Conservation (phyloP, 2,888 invertebrate genomes). For the Nomada goodeniana region DNA sequence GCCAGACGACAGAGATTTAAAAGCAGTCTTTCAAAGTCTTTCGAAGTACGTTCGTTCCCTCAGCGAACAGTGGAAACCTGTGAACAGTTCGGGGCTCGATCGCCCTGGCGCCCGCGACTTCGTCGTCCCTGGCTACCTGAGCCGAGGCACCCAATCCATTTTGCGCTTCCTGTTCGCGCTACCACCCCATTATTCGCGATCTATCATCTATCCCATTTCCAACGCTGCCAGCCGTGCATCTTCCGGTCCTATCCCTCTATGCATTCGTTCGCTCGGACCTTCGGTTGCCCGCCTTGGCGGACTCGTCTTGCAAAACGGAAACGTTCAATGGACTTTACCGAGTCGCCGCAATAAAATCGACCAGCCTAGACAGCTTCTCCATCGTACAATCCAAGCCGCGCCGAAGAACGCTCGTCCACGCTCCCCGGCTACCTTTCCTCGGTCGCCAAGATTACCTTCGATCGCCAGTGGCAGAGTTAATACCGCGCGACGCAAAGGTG, state of each 20-base stretch:
- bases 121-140: slow-evolving; percentile 72
- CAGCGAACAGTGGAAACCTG: background rate
- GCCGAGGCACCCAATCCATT: slow-evolving; percentile 76
- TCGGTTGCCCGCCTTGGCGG: slow-evolving; percentile 1
- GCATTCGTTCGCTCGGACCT: slow-evolving; percentile 49
- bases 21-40: slow-evolving; percentile 4
- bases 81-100: slow-evolving; percentile 18
- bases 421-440: too few species aligned
- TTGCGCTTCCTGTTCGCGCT: slow-evolving; percentile 41
- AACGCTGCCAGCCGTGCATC: slow-evolving; percentile 59
- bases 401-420: background rate
- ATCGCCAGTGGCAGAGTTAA: background rate
- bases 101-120: slow-evolving; percentile 44
- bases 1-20: background rate
- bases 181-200: slow-evolving; percentile 57
- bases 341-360: slow-evolving; percentile 5
- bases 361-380: slow-evolving; percentile 5
- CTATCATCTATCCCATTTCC: slow-evolving; percentile 74
- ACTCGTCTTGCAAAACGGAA: too few species aligned
- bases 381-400: background rate
- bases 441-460: background rate
- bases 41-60: too few species aligned
- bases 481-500: background rate
- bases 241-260: slow-evolving; percentile 37
- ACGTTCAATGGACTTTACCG: slow-evolving; percentile 20